phyloP scores from a whole-genome alignment of 1,140 invertebrate species.

The Eumeta japonica region DNA sequence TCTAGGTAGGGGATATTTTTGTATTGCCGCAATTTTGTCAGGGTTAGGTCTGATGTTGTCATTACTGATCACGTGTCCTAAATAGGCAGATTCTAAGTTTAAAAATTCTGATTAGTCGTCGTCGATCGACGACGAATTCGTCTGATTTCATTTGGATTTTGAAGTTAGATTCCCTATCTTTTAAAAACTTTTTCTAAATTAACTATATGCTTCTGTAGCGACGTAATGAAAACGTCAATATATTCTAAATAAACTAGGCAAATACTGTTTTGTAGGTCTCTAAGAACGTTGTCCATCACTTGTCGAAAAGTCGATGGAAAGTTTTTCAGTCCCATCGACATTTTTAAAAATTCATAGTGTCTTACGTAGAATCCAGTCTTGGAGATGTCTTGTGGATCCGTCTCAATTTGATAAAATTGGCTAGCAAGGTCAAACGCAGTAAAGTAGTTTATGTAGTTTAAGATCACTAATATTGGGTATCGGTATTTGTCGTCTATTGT shows the following conservation, averaged over 20 bases:
- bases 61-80: conserved; percentile 27
- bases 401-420: conserved; percentile 9
- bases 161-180: conserved; percentile 1
- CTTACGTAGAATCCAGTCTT: conserved; percentile 11
- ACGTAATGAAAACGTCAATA: conserved; percentile 16
- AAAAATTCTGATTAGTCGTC: conserved; percentile 29
- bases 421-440: conserved; percentile 24
- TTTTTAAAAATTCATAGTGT: conserved; percentile 11
- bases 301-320: conserved; percentile 10
- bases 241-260: conserved; percentile 24
- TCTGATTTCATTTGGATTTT: conserved; percentile 6
- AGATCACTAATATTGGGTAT: conserved; percentile 13
- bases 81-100: conserved; percentile 20
- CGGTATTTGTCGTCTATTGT: conserved; percentile 9
- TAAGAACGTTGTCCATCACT: conserved; percentile 13
- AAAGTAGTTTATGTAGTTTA: conserved; percentile 26
- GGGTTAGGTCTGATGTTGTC: conserved; percentile 9
- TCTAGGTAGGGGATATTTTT: conserved; percentile 18
- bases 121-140: too few species aligned
- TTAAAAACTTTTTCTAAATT: conserved; percentile 6
- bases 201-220: too few species aligned
- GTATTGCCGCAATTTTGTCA: conserved; percentile 21
- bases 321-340: too few species aligned
- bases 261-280: conserved; percentile 6
- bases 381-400: conserved; percentile 3